Conservation (phyloP, 1,140 invertebrate species). For the Drosophila elegans region DNA sequence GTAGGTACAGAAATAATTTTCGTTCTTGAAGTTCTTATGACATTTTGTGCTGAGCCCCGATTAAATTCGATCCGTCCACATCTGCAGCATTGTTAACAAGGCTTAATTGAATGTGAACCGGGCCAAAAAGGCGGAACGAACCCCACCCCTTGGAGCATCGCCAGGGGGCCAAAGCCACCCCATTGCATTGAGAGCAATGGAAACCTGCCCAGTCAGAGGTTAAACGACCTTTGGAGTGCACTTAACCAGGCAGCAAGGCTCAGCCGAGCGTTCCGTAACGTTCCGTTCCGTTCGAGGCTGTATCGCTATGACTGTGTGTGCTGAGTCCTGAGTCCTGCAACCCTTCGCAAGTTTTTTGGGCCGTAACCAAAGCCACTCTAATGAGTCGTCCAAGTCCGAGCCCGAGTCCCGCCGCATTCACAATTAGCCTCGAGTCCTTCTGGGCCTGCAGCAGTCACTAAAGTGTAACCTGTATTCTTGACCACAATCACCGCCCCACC, state of each 20-base stretch:
- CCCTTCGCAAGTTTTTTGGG: slow-evolving; percentile 51
- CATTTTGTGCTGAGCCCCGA: neutral
- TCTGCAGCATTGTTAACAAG: slow-evolving; percentile 23
- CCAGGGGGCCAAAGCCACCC: slow-evolving; percentile 10
- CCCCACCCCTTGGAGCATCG: neutral
- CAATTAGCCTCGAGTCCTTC: slow-evolving; percentile 51
- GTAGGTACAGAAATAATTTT: too few species aligned
- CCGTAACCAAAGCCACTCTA: slow-evolving; percentile 48
- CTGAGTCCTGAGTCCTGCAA: slow-evolving; percentile 35
- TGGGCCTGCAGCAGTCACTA: slow-evolving; percentile 51
- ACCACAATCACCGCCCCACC: slow-evolving; percentile 29
- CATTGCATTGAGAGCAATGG: slow-evolving; percentile 14
- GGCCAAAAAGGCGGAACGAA: slow-evolving; percentile 34
- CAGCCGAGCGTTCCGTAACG: slow-evolving; percentile 26
- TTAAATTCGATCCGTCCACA: slow-evolving; percentile 2
- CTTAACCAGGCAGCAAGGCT: slow-evolving; percentile 27
- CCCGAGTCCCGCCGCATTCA: slow-evolving; percentile 48
- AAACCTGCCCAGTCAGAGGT: slow-evolving; percentile 49
- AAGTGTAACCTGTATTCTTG: slow-evolving; percentile 61
- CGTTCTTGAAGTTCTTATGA: too few species aligned
- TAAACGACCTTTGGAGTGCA: slow-evolving; percentile 50
- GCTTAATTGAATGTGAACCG: slow-evolving; percentile 51
- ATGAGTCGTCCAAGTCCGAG: slow-evolving; percentile 54
- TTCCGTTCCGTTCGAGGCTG: slow-evolving; percentile 27
- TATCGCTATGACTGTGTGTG: slow-evolving; percentile 7